These are phyloP conservation scores for Drosophila serrata DNA, from an alignment of 1,140 invertebrate genomes.

Conservation along the genomic window DNA sequence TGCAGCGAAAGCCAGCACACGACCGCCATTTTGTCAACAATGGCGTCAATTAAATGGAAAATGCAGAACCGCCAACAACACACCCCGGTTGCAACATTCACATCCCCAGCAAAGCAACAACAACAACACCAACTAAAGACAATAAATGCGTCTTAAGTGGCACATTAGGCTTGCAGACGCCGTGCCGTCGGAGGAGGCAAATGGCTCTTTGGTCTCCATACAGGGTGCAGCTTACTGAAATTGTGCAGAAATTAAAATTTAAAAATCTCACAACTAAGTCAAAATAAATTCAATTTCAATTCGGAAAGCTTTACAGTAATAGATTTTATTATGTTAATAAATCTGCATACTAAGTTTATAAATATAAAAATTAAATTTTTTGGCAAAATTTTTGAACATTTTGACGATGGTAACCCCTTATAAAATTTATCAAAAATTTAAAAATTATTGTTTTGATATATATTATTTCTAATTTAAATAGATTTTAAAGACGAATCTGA, in stretches of 20 bases:
- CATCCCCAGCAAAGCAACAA: constrained; percentile 1
- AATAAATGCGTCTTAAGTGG: constrained; percentile 83
- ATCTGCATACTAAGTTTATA: background rate
- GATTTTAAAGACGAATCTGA: background rate
- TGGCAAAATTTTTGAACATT: too few species aligned
- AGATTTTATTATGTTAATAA: background rate
- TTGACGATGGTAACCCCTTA: too few species aligned
- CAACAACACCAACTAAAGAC: constrained; percentile 59
- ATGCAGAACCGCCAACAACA: constrained; percentile 58
- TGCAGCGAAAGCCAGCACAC: constrained; percentile 52
- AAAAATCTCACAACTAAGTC: background rate
- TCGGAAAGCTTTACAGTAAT: too few species aligned
- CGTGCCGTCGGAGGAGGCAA: constrained; percentile 1
- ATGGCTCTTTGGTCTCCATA: constrained; percentile 23
- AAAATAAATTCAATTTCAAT: background rate
- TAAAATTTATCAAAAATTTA: too few species aligned
- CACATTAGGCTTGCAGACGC: constrained; percentile 76
- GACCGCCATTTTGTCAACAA: constrained; percentile 82
- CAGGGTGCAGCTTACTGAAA: constrained; percentile 37
- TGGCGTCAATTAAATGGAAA: constrained; percentile 82
- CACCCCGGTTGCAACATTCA: constrained; percentile 19
- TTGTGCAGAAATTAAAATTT: background rate
- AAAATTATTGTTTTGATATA: accelerated
- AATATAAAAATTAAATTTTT: too few species aligned
- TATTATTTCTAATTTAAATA: background rate